Conservation (phyloP, 2,888 invertebrate genomes). For the Volucella zonaria region DNA sequence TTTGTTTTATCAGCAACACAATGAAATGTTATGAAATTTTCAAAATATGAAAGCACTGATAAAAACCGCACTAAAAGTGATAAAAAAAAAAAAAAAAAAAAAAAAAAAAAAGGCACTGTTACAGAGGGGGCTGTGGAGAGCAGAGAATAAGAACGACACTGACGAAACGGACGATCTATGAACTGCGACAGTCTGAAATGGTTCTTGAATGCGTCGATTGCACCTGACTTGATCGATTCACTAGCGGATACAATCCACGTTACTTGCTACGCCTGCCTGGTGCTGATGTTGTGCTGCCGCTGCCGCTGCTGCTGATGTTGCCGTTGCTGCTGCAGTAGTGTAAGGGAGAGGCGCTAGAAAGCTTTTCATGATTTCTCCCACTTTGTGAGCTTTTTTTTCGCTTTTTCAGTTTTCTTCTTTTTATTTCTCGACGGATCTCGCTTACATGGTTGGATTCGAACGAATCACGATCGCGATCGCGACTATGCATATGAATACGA, state of each 20-base stretch:
- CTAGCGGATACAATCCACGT: constrained; percentile 59
- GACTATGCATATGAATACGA: no score
- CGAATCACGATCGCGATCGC: constrained; percentile 2
- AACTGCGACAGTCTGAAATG: constrained; percentile 31
- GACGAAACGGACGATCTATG: background rate
- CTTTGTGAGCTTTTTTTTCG: constrained; percentile 55
- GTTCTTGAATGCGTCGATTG: constrained; percentile 72
- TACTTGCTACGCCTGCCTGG: constrained; percentile 47
- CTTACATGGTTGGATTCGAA: constrained; percentile 27
- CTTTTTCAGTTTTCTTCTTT: background rate
- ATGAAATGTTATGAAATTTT: background rate
- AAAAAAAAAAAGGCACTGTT: constrained; percentile 6
- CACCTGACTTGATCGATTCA: constrained; percentile 69
- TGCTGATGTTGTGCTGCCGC: constrained; percentile 9
- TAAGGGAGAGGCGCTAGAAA: constrained; percentile 68
- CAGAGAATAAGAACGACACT: background rate
- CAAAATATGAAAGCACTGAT: background rate
- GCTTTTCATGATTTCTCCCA: constrained; percentile 68
- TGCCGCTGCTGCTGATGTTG: constrained; percentile 31
- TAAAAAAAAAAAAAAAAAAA: no score
- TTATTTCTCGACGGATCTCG: constrained; percentile 14
- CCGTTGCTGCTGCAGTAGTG: constrained; percentile 16
- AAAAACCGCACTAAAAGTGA: no score
- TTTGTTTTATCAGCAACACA: constrained; percentile 8
- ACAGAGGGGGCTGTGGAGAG: background rate